Conservation (phyloP, 64 coral and sea anemone genomes). For the Porites australiensis region DNA sequence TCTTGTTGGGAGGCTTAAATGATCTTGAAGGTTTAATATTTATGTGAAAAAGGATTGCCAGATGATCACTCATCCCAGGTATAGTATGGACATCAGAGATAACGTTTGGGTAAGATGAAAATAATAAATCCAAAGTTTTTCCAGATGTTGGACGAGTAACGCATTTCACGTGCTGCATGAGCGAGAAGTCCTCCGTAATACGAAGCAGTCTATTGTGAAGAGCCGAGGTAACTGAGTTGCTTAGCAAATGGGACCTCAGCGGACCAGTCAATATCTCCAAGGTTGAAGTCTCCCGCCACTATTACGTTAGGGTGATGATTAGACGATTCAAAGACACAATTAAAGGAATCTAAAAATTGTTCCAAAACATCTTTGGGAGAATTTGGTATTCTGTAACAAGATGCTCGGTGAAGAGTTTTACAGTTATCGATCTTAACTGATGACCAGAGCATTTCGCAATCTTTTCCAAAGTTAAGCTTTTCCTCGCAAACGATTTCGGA, state of each 20-base stretch:
- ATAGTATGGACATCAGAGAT: background rate
- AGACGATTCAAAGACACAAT: constrained; percentile 8
- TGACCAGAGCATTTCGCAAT: too few species aligned
- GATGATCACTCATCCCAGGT: constrained; percentile 35
- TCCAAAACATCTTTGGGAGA: background rate
- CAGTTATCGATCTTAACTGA: background rate
- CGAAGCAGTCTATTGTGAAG: constrained; percentile 20
- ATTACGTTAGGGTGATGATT: constrained; percentile 43
- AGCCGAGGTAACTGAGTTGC: background rate
- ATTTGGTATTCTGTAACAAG: background rate
- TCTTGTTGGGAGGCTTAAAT: constrained; percentile 62
- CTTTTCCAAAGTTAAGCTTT: too few species aligned
- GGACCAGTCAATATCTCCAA: constrained; percentile 46
- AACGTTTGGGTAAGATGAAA: constrained; percentile 26
- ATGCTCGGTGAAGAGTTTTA: background rate
- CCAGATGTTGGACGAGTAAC: constrained; percentile 48
- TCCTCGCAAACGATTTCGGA: constrained; percentile 7
- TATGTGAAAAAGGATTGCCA: constrained; percentile 47
- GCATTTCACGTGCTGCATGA: constrained; percentile 34
- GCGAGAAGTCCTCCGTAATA: constrained; percentile 22
- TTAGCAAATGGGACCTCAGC: constrained; percentile 22
- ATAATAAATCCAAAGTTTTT: constrained; percentile 53
- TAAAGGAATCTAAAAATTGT: constrained; percentile 2
- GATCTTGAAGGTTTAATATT: constrained; percentile 43
- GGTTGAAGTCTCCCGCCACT: constrained; percentile 48